A percentile compares a stretch with the other conserved stretches of the same genome.
Evolutionary conservation across 2,113 vertebrate species (phyloP).

Genomic region (Siniperca chuatsi): DNA sequence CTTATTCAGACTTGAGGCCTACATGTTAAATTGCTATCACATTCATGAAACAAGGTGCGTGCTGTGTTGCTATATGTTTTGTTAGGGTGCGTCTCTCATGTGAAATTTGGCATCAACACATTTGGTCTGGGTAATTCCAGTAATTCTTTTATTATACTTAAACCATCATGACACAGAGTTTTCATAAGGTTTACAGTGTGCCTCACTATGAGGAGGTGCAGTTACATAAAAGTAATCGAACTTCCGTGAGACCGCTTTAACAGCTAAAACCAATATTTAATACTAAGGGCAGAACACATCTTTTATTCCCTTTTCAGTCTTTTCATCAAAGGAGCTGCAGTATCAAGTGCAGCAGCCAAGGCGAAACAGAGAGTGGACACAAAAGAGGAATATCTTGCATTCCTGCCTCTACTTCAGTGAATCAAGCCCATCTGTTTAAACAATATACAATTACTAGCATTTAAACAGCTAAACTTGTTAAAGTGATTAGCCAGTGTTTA

Average conservation of each 20-base stretch:
- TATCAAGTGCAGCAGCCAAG: constrained; percentile 42
- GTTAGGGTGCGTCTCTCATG: background rate
- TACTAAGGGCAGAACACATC: constrained; percentile 50
- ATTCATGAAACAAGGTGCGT: background rate
- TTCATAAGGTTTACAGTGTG: constrained; percentile 21
- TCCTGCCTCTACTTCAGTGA: constrained; percentile 20
- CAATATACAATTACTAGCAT: constrained; percentile 79
- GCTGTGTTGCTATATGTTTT: too few species aligned
- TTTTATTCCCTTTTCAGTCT: constrained; percentile 66
- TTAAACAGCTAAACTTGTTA: constrained; percentile 83
- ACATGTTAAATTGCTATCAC: background rate
- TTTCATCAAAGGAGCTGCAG: constrained; percentile 52
- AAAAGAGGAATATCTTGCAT: constrained; percentile 15
- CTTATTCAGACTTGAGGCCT: background rate
- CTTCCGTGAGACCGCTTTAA: constrained; percentile 40
- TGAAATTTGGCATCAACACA: background rate
- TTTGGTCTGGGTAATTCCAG: background rate
- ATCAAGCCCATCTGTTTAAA: constrained; percentile 75
- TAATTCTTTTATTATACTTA: background rate
- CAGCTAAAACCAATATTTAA: constrained; percentile 24
- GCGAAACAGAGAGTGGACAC: constrained; percentile 56
- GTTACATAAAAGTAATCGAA: constrained; percentile 42
- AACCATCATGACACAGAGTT: constrained; percentile 6
- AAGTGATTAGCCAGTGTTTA: constrained; percentile 84
- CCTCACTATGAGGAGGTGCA: constrained; percentile 26